Evolutionary conservation across 1,140 invertebrate genomes (phyloP).

Genomic region (Leptinotarsa undecemlineata): DNA sequence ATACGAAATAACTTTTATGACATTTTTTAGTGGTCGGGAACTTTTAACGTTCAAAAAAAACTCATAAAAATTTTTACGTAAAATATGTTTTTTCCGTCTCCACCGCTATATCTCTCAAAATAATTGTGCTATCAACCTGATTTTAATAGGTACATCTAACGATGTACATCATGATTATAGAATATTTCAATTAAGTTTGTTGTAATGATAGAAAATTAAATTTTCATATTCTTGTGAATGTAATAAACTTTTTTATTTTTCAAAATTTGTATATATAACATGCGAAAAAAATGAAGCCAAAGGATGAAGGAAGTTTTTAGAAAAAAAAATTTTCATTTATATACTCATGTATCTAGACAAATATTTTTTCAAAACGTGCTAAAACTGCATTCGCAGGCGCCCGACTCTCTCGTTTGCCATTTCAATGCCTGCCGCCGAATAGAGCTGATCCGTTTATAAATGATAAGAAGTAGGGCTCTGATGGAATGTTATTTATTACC

Average conservation of each 20-base stretch:
- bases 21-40: too few relatives aligned
- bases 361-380: neutral
- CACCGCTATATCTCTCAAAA: constrained; percentile 5
- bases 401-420: neutral
- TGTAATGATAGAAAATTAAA: constrained; percentile 1
- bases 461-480: neutral
- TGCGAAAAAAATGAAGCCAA: constrained; percentile 1
- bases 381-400: neutral
- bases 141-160: constrained; percentile 1
- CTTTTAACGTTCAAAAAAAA: too few relatives aligned
- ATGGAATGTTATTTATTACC: neutral
- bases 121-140: neutral
- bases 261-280: neutral
- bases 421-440: neutral
- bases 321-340: neutral
- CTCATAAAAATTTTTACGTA: neutral
- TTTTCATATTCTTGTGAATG: neutral
- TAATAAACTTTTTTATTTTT: neutral
- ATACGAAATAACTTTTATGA: neutral
- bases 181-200: neutral
- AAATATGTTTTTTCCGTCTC: neutral
- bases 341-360: neutral
- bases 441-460: neutral
- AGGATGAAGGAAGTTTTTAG: constrained; percentile 1
- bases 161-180: neutral